Base-by-base conservation (phyloP, 2,797 vertebrate species). In the Synanceia verrucosa region DNA sequence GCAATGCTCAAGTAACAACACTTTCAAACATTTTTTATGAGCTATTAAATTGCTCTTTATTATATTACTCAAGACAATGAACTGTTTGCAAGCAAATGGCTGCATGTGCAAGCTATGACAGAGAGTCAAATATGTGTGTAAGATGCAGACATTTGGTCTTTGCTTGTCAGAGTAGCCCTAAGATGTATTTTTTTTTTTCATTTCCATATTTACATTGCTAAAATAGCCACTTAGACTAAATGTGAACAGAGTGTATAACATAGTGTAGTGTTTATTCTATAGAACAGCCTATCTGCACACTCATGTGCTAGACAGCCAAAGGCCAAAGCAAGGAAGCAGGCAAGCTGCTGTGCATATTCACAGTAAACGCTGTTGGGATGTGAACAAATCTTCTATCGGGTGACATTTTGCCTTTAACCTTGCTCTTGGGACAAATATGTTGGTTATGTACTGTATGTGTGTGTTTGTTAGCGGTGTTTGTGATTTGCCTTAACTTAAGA, bases 401-500 rank as follows among this genome's bases (percentile, higher is more conserved):
- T 59, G 58, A 73, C 26, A 24, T 48, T 43, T 65, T 39, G 80
- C 88, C 78, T 55, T 43, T 12, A 86, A 84, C 77, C 77, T 71
- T 0, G 70, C 84, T 85, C 57, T 70, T 8, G 33, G 79, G 66
- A 71, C 67, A 60, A 72, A 86, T 69, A 19, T 70, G 81, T 75
- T 60, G 72, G 73, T 81, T 85, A 65, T 80, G 74, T 57, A 34
- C 68, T 80, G 74, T 57, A 34, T 70, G 82, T 33, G 53, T 58
- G 68, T 63, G 73, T 79, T 67, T 90, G 79, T 83, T 73, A 67
- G 78, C 58, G 2, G 65, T 74, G 78, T 84, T 67, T 86, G 73
- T 72, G 84, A 88, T 87, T 86, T 59, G 81, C 79, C 48, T 84
- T 68, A 76, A 70, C 84, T 43, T 72, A 76, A 68, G 84, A 79